These are phyloP conservation scores for Notospermus geniculatus DNA, from an alignment of 1,140 invertebrate species.

Conservation along the genomic window DNA sequence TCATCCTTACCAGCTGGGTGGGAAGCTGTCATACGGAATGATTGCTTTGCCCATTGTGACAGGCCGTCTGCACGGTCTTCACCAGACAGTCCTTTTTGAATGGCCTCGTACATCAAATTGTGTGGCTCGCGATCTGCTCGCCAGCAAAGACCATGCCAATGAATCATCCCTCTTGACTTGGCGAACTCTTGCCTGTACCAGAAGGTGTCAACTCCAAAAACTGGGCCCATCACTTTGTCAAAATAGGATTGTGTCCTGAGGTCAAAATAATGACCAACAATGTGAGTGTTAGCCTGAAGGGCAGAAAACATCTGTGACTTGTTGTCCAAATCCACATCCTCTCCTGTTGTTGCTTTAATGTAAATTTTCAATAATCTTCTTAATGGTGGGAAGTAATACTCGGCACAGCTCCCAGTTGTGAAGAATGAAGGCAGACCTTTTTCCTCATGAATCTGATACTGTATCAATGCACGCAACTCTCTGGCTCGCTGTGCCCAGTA, in stretches of 20 bases:
- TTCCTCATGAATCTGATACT: too few relatives aligned
- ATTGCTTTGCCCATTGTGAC: conserved; percentile 19
- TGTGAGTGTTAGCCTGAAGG: not conserved
- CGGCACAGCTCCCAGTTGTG: too few relatives aligned
- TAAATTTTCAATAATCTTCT: not conserved
- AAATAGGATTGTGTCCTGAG: conserved; percentile 22
- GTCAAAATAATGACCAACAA: conserved; percentile 24
- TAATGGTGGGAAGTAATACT: too few relatives aligned
- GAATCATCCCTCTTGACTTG: too few relatives aligned
- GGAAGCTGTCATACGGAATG: too few relatives aligned
- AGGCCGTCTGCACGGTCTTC: conserved; percentile 15
- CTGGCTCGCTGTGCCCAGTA: too few relatives aligned
- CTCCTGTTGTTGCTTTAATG: not conserved
- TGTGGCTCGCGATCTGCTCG: conserved; percentile 23
- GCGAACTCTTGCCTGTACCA: conserved; percentile 26
- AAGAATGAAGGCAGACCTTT: too few relatives aligned
- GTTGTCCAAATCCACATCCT: not conserved
- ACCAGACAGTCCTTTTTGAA: conserved; percentile 20
- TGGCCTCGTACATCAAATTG: conserved; percentile 28
- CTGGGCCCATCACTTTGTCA: not conserved
- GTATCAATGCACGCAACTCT: too few relatives aligned
- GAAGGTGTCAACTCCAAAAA: conserved; percentile 23
- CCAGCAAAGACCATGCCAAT: too few relatives aligned
- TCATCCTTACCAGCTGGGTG: too few relatives aligned
- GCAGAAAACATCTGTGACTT: not conserved